Evolutionary conservation across 2,113 vertebrate species (phyloP), one percentile per base, ranked within the genome.

Genomic region (Erpornis zantholeuca): DNA sequence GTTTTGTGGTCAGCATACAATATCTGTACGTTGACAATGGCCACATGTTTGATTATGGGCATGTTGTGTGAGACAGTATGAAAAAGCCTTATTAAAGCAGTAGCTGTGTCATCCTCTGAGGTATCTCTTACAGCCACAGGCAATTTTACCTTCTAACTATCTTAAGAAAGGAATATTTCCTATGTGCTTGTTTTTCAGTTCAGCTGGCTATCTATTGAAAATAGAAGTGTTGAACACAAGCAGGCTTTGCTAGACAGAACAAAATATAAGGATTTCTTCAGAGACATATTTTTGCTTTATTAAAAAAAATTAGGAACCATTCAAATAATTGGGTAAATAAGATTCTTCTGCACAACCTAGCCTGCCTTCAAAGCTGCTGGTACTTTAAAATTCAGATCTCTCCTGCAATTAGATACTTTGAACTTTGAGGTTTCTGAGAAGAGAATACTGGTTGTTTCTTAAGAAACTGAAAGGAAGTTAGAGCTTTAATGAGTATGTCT

Each of bases 401-500:
- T 83, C 66, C 38, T 80, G 42, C 64, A 72, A 24, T 86, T 90
- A 78, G 50, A 80, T 83, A 57, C 42, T 91, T 94, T n/a, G 38
- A 93, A 79, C 31, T 76, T 79, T 3, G 8, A 88, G 50, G 29
- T 94, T 94, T 96, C 68, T 91, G 56, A 91, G 78, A 78, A 63
- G 42, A 92, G 61, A 86, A 83, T 94, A 35, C 24, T 72, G 29
- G 19, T 63, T 92, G 52, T 86, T 92, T 82, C 84, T 68, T 88
- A 81, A 40, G 38, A 83, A 92, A 92, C 31, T 49, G 53, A 86
- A 86, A 90, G 86, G 71, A 92, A 94, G 31, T 84, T 93, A 33
- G 76, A 85, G 56, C 42, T 96, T 95, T 93, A 94, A 88, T 79
- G 63, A 92, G 9, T 64, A 47, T 91, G 25, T 75, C 86, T 83